Evolutionary conservation across 2,797 vertebrate species (phyloP).

Genomic region (Psittacula echo): DNA sequence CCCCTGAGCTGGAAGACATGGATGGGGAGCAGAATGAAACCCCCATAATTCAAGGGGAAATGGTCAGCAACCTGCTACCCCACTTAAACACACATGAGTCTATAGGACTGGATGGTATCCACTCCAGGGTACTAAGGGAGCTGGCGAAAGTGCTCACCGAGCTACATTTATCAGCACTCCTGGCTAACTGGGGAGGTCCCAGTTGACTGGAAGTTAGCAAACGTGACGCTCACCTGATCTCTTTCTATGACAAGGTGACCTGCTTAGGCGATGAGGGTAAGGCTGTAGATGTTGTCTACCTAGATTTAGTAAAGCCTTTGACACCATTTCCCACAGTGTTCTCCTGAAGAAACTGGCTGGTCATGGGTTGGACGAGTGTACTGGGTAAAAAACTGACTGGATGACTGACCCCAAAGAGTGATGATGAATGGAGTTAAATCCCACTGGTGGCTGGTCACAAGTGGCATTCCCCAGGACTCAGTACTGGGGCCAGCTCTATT

Average conservation of each 20-base stretch:
- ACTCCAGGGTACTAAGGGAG: neutral
- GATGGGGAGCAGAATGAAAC: neutral
- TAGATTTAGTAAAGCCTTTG: neutral
- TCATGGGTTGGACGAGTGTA: neutral
- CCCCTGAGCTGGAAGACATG: neutral
- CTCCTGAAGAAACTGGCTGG: neutral
- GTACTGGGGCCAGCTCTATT: neutral
- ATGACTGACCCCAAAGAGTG: neutral
- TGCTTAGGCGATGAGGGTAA: neutral
- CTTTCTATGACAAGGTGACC: neutral
- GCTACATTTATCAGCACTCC: neutral
- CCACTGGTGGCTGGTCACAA: neutral
- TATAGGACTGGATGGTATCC: neutral
- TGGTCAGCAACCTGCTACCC: neutral
- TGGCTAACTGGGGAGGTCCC: neutral
- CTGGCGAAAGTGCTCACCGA: neutral
- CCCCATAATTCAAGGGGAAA: neutral
- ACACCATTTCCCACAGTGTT: neutral
- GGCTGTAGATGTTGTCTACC: neutral
- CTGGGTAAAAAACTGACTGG: neutral
- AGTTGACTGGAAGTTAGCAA: neutral
- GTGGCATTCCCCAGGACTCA: neutral
- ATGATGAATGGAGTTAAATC: neutral
- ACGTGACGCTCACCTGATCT: neutral
- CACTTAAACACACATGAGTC: neutral